A percentile compares a stretch with the other conserved stretches of the same genome.
phyloP scores from a whole-genome alignment of 1,140 invertebrate genomes.

The Bombus waltoni region DNA sequence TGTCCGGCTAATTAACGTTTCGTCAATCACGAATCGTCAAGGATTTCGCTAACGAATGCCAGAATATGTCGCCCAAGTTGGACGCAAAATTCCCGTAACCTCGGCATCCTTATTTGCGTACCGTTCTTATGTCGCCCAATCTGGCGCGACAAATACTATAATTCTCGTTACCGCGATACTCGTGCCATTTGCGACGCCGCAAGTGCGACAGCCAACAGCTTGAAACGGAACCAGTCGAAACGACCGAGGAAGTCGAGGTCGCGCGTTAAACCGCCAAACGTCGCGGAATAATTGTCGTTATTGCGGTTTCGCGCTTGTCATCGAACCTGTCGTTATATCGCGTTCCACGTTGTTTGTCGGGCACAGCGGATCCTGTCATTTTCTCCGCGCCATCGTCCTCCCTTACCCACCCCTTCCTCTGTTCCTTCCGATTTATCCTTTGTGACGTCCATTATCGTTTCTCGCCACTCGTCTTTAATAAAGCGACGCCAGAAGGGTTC shows the following conservation, averaged over 20 bases:
- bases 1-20: background rate
- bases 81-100: background rate
- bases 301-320: slow-evolving; percentile 48
- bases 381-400: background rate
- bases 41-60: background rate
- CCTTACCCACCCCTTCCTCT: background rate
- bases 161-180: background rate
- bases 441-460: background rate
- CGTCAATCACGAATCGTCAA: background rate
- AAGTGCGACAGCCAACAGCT: background rate
- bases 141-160: background rate
- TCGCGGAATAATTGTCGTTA: slow-evolving; percentile 53
- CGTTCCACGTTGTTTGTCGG: slow-evolving; percentile 36
- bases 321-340: slow-evolving; percentile 50
- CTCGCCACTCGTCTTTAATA: background rate
- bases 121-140: background rate
- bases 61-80: background rate
- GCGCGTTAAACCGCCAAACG: slow-evolving; percentile 21
- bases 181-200: background rate
- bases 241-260: slow-evolving; percentile 6
- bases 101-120: background rate
- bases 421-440: background rate
- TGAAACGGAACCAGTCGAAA: background rate
- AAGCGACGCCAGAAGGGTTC: background rate
- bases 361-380: slow-evolving; percentile 26